phyloP scores from a whole-genome alignment of 2,797 vertebrate species.

The Acanthurus tractus region DNA sequence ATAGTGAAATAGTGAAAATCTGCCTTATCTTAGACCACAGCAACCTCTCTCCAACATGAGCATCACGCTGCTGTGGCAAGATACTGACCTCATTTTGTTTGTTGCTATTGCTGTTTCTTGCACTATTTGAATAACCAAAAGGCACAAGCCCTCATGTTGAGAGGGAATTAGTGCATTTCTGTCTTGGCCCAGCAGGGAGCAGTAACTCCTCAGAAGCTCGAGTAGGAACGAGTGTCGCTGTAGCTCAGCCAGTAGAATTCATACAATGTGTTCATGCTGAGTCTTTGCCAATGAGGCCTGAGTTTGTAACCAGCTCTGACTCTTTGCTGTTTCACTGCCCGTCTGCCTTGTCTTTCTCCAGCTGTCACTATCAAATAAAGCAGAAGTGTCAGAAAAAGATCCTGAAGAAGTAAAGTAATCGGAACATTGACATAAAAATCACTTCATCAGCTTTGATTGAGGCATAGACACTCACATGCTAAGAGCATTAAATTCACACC shows the following conservation, averaged over 20 bases:
- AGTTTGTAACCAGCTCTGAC: not conserved
- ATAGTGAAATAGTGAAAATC: too few species aligned
- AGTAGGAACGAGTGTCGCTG: conserved; percentile 17
- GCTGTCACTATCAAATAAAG: not conserved
- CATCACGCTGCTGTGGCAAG: not conserved
- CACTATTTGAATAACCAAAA: conserved; percentile 32
- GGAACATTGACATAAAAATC: conserved; percentile 42
- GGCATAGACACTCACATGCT: conserved; percentile 73
- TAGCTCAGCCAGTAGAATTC: too few species aligned
- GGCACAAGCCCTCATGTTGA: conserved; percentile 14
- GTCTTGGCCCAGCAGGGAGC: conserved; percentile 66
- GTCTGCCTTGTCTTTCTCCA: too few species aligned
- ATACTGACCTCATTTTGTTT: not conserved
- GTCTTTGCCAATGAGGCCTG: too few species aligned
- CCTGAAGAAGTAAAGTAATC: conserved; percentile 18
- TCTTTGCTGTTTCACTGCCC: not conserved
- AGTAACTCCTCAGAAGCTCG: conserved; percentile 48
- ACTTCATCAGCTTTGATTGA: conserved; percentile 48
- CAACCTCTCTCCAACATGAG: conserved; percentile 2
- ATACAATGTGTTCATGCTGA: not conserved
- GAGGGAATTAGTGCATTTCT: conserved; percentile 57
- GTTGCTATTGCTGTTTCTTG: conserved; percentile 4
- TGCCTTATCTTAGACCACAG: conserved; percentile 32
- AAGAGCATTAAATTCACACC: conserved; percentile 65
- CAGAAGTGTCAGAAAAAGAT: not conserved